These are phyloP conservation scores for Anagrus nilaparvatae DNA, from an alignment of 1,140 invertebrate species.

Conservation along the genomic window DNA sequence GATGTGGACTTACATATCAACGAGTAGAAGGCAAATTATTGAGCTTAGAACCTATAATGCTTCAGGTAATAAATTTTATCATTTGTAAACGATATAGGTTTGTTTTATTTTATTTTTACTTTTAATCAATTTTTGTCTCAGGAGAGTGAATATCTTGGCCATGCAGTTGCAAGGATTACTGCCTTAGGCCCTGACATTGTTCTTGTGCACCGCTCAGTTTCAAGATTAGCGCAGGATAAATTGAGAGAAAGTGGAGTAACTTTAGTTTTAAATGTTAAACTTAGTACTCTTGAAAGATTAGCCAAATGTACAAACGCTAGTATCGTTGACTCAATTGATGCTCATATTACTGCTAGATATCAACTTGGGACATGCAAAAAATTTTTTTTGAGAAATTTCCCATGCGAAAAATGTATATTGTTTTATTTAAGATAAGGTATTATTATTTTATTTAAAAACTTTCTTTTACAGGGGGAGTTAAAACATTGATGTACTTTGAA, in stretches of 20 bases:
- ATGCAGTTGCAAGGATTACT: conserved; percentile 80
- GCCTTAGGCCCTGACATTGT: conserved; percentile 78
- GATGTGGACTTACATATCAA: conserved; percentile 86
- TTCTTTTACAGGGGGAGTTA: conserved; percentile 46
- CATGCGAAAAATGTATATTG: conserved; percentile 40
- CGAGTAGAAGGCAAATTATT: conserved; percentile 82
- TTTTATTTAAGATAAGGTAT: not conserved
- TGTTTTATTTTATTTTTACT: not conserved
- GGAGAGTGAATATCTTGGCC: conserved; percentile 82
- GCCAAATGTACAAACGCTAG: conserved; percentile 76
- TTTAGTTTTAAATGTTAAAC: conserved; percentile 81
- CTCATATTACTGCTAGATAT: conserved; percentile 68
- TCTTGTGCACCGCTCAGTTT: conserved; percentile 82
- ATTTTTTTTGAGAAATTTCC: conserved; percentile 71
- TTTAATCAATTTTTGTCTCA: conserved; percentile 27
- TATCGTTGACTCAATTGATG: conserved; percentile 83
- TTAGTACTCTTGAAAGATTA: conserved; percentile 71
- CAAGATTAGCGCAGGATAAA: conserved; percentile 79
- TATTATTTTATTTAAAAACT: conserved; percentile 11
- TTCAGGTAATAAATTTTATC: conserved; percentile 53
- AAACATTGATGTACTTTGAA: conserved; percentile 91
- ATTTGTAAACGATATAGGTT: not conserved
- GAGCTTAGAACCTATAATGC: conserved; percentile 80
- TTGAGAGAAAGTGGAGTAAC: conserved; percentile 72
- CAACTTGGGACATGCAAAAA: conserved; percentile 76